Percentiles rank a stretch among this genome's conserved stretches.
Conservation (phyloP, 2,888 invertebrate species). For the Hirtodrosophila duncani region DNA sequence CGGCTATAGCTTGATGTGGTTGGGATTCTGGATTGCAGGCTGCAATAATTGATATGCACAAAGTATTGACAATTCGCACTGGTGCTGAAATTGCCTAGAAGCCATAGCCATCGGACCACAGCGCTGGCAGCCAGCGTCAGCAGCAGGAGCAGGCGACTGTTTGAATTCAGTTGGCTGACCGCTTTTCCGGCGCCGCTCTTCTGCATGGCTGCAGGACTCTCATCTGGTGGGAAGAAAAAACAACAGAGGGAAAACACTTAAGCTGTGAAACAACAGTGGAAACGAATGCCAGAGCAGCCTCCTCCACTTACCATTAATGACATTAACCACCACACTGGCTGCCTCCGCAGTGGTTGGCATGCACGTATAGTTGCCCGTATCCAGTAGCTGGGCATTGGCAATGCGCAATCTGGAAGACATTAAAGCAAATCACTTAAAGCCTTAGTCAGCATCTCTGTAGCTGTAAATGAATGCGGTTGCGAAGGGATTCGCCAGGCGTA, state of each 20-base stretch:
- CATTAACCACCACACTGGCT: slow-evolving; percentile 91
- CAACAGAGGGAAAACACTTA: not conserved
- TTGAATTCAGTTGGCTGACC: slow-evolving; percentile 18
- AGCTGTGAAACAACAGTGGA: too few species aligned
- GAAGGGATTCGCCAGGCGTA: too few species aligned
- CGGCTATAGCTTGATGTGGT: slow-evolving; percentile 4
- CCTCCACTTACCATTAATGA: slow-evolving; percentile 87
- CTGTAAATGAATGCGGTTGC: too few species aligned
- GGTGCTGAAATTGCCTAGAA: not conserved
- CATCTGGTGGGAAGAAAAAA: slow-evolving; percentile 53
- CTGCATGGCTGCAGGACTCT: slow-evolving; percentile 76
- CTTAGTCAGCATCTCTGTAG: not conserved
- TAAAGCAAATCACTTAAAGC: slow-evolving; percentile 28
- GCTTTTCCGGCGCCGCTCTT: slow-evolving; percentile 56
- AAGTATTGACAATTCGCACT: slow-evolving; percentile 28
- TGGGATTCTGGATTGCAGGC: slow-evolving; percentile 27
- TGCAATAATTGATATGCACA: slow-evolving; percentile 64
- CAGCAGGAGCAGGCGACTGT: slow-evolving; percentile 26
- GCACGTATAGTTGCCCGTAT: slow-evolving; percentile 94
- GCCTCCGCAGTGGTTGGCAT: slow-evolving; percentile 91
- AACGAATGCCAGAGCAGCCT: too few species aligned
- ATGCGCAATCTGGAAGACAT: slow-evolving; percentile 82
- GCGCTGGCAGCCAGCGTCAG: slow-evolving; percentile 52
- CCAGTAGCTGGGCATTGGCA: slow-evolving; percentile 85
- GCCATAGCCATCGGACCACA: slow-evolving; percentile 55